A percentile compares a stretch with the other conserved stretches of the same genome.
These are phyloP conservation scores for Hypocryptadius cinnamomeus DNA, from an alignment of 2,113 vertebrate genomes.

Conservation along the genomic window DNA sequence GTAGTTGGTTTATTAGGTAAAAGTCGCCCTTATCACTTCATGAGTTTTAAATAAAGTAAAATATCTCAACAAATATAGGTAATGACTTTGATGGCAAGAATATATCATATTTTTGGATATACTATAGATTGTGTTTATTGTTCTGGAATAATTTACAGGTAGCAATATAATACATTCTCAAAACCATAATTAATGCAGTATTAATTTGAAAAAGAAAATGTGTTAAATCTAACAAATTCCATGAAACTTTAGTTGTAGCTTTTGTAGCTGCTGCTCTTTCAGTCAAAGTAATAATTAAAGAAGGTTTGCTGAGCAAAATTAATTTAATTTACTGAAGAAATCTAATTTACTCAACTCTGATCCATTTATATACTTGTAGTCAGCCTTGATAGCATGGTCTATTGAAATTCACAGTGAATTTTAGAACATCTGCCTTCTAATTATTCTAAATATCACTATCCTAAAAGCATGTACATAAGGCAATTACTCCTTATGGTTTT, in stretches of 20 bases:
- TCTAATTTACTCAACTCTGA: neutral
- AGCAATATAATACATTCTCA: neutral
- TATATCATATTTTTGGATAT: neutral
- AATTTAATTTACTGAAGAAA: neutral
- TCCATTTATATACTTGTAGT: neutral
- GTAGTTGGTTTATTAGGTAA: neutral
- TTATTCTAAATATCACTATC: neutral
- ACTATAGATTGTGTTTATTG: neutral
- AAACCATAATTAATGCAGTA: neutral
- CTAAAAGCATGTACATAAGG: neutral
- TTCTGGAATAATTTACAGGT: neutral
- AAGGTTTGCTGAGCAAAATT: neutral
- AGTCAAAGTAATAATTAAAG: neutral
- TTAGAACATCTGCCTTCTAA: neutral
- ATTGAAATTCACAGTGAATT: neutral
- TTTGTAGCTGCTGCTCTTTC: neutral
- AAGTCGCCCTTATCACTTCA: neutral
- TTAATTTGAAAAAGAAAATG: neutral
- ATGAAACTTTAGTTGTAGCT: neutral
- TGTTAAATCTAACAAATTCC: neutral
- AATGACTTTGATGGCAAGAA: neutral
- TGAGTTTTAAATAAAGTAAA: neutral
- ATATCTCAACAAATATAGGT: neutral
- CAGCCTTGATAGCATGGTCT: neutral
- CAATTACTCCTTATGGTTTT: neutral